These are phyloP conservation scores for Psylliodes chrysocephalus DNA, from an alignment of 2,888 invertebrate genomes.

Conservation along the genomic window DNA sequence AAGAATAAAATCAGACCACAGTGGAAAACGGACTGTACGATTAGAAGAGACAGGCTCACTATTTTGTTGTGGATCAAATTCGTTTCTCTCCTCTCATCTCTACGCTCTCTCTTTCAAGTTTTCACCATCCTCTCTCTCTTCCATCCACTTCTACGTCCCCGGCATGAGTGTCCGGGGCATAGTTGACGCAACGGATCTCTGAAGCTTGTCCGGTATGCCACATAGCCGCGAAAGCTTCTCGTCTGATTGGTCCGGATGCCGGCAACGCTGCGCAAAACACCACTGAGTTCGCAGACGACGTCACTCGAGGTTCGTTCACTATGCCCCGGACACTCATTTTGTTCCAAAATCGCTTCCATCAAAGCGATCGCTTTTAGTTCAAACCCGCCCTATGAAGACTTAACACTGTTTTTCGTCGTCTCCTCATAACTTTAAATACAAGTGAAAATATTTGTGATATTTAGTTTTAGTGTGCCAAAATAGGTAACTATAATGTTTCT, in stretches of 20 bases:
- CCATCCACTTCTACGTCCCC: conserved; percentile 62
- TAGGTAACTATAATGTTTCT: conserved; percentile 58
- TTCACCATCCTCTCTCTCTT: conserved; percentile 65
- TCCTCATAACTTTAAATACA: conserved; percentile 58
- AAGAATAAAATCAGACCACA: conserved; percentile 61
- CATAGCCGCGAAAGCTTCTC: conserved; percentile 56
- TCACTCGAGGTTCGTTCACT: conserved; percentile 50
- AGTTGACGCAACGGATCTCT: conserved; percentile 55
- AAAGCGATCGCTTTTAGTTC: conserved; percentile 61
- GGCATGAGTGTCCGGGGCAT: conserved; percentile 51
- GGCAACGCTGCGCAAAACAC: conserved; percentile 50
- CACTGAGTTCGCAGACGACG: conserved; percentile 56
- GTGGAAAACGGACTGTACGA: conserved; percentile 65
- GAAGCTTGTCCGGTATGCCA: conserved; percentile 57
- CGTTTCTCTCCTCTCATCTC: conserved; percentile 65
- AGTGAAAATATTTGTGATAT: conserved; percentile 65
- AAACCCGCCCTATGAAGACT: conserved; percentile 59
- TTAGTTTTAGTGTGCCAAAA: conserved; percentile 65
- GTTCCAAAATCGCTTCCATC: conserved; percentile 48
- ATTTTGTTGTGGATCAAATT: conserved; percentile 68
- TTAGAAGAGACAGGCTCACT: conserved; percentile 65
- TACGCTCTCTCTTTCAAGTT: conserved; percentile 65
- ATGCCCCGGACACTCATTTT: conserved; percentile 47
- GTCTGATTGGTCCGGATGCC: conserved; percentile 52
- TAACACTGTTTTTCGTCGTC: conserved; percentile 60